Evolutionary conservation across 2,888 invertebrate species (phyloP), one percentile per base, ranked within the genome.

Genomic region (Scrobipalpa costella): DNA sequence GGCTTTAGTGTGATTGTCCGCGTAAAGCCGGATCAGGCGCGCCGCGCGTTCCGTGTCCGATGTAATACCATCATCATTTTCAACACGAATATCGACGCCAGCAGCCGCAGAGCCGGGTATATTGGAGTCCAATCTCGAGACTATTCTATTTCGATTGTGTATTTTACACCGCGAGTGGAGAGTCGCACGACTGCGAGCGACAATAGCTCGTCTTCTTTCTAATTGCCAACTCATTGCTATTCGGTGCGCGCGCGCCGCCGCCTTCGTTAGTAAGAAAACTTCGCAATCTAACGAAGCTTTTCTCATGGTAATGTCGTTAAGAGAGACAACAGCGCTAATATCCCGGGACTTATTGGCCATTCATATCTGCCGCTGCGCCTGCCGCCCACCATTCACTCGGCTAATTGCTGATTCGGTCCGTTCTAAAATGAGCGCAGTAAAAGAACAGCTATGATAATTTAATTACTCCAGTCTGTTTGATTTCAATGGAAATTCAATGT

Each of bases 231-330:
- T 52, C 55, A 55, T 55, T 33, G 33, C 13, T 55, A 55, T 55
- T 13, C 13, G 52, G 19, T 19, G 52, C 21, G 40, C 38, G 38
- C 6, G 38, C 50, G 19, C 50, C 21, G 19, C 52, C 27, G 17
- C n/a, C 52, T 52, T 52, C 47, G 47, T 47, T 47, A 47, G 47
- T 8, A n/a, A 11, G 8, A 27, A 11, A 55, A 33, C 55, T 55
- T 11, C 50, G 27, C 55, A 33, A 55, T 52, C 57, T 57, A 57
- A 57, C 57, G 57, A 57, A 57, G 57, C 57, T 57, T 57, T 52
- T 57, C 57, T 57, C 17, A 57, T 57, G 57, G 57, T 36, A 38
- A 57, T 57, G n/a, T 27, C 38, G 17, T 15, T 15, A 34, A 34
- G 34, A 9, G 57, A 55, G 27, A 55, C 21, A 34, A 38, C 34